These are phyloP conservation scores for Macroteleia sp. DNA, from an alignment of 2,888 invertebrate species.

Conservation along the genomic window DNA sequence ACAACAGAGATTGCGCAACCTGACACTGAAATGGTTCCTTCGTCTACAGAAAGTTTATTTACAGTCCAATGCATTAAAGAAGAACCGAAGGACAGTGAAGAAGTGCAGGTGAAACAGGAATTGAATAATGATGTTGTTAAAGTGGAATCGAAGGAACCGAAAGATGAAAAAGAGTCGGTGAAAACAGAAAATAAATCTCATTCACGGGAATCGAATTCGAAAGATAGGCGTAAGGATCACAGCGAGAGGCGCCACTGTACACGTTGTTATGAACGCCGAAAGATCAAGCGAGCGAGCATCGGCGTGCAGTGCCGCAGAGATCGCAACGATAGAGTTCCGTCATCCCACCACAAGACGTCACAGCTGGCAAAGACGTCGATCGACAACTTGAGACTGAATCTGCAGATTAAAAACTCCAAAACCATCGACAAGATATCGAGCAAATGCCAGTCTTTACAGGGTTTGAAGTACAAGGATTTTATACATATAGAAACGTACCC, in stretches of 20 bases:
- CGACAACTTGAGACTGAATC: constrained; percentile 78
- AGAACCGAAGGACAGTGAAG: constrained; percentile 1
- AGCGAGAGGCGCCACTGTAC: constrained; percentile 85
- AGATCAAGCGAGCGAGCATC: constrained; percentile 88
- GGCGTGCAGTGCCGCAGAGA: constrained; percentile 90
- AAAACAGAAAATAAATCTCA: constrained; percentile 66
- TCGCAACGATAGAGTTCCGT: constrained; percentile 77
- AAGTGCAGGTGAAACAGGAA: constrained; percentile 38
- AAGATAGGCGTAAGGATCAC: constrained; percentile 77
- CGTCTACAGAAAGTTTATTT: neutral
- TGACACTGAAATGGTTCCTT: neutral
- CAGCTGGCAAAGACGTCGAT: constrained; percentile 72
- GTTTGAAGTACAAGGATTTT: constrained; percentile 88
- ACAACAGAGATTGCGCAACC: neutral
- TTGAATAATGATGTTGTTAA: too few relatives aligned
- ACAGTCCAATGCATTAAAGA: neutral
- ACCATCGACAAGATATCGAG: constrained; percentile 70
- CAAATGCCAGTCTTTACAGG: constrained; percentile 79
- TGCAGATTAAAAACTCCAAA: constrained; percentile 78
- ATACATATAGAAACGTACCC: constrained; percentile 96
- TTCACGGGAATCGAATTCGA: constrained; percentile 73
- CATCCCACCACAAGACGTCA: constrained; percentile 70
- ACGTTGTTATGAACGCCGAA: constrained; percentile 88
- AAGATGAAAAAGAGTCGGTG: constrained; percentile 22
- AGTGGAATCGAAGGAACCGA: too few relatives aligned